Evolutionary conservation across 2,888 invertebrate species (phyloP).

Genomic region (Crepidodera aurea): DNA sequence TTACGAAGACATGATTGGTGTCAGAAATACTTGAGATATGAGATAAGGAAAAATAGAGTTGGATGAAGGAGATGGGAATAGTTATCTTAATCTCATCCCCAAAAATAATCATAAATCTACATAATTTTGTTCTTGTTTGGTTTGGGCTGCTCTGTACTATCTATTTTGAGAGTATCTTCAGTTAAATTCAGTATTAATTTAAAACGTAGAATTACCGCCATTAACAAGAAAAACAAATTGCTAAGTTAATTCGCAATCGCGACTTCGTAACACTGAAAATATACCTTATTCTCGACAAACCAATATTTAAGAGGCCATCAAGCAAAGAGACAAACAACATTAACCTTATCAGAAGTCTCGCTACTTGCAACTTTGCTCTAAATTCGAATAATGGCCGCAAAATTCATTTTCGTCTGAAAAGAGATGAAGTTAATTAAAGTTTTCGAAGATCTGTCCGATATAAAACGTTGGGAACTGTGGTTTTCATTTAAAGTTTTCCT

Average conservation of each 20-base stretch:
- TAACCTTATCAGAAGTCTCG: slow-evolving; percentile 28
- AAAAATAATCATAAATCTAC: too few species aligned
- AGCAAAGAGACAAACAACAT: slow-evolving; percentile 26
- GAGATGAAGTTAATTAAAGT: slow-evolving; percentile 47
- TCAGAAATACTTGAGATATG: too few species aligned
- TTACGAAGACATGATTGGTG: too few species aligned
- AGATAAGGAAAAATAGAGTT: too few species aligned
- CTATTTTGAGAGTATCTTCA: too few species aligned
- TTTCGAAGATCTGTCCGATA: slow-evolving; percentile 43
- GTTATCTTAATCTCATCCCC: too few species aligned
- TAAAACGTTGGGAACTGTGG: slow-evolving; percentile 38
- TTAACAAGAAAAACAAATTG: background rate
- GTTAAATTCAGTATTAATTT: too few species aligned
- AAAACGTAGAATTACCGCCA: background rate
- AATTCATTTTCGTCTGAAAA: slow-evolving; percentile 43
- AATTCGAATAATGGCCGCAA: slow-evolving; percentile 44
- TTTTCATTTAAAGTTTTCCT: slow-evolving; percentile 33
- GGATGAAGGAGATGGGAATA: too few species aligned
- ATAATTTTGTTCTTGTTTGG: too few species aligned
- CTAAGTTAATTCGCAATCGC: background rate
- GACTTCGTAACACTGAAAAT: background rate
- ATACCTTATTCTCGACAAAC: background rate
- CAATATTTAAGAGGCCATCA: slow-evolving; percentile 17
- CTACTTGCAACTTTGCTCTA: slow-evolving; percentile 25
- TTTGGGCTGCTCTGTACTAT: too few species aligned